Percentiles rank a stretch among this genome's conserved stretches.
Evolutionary conservation across 30 jellyfish, hydroid and myxozoan genomes (phyloP).

Genomic region (Catostylus mosaicus): DNA sequence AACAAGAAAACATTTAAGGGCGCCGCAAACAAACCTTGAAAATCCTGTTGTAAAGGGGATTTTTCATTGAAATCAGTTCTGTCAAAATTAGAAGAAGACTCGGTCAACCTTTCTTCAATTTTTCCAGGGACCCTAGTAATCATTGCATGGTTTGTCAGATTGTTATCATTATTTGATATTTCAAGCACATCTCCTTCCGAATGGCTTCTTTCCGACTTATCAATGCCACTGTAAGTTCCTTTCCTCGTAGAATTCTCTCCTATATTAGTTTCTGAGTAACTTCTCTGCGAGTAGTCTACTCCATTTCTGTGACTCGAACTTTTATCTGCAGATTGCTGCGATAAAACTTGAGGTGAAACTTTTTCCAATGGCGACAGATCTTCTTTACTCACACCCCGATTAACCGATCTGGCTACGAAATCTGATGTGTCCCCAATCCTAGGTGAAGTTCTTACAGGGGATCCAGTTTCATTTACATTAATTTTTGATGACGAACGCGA

Average conservation of each 20-base stretch:
- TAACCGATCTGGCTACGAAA: not conserved
- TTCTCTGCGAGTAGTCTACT: not conserved
- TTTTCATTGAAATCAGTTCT: not conserved
- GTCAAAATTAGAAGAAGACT: not conserved
- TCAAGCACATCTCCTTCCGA: constrained; percentile 16
- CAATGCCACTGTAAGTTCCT: not conserved
- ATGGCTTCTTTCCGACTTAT: constrained; percentile 8
- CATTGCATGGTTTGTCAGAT: not conserved
- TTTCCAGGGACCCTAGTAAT: not conserved
- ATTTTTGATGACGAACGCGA: constrained; percentile 18
- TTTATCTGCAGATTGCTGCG: not conserved
- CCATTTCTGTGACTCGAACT: not conserved
- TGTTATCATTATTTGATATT: not conserved
- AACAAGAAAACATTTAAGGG: too few relatives aligned
- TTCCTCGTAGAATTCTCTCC: not conserved
- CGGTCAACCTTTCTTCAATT: not conserved
- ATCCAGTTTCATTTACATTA: not conserved
- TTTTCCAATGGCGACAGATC: not conserved
- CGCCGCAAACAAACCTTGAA: too few relatives aligned
- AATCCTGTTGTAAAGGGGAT: not conserved
- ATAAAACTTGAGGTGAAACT: not conserved
- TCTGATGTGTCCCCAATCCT: not conserved
- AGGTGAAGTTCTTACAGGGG: not conserved
- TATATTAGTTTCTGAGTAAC: not conserved
- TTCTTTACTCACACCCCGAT: not conserved